Conservation (phyloP, 1,140 invertebrate genomes). For the Euborellia annulipes region DNA sequence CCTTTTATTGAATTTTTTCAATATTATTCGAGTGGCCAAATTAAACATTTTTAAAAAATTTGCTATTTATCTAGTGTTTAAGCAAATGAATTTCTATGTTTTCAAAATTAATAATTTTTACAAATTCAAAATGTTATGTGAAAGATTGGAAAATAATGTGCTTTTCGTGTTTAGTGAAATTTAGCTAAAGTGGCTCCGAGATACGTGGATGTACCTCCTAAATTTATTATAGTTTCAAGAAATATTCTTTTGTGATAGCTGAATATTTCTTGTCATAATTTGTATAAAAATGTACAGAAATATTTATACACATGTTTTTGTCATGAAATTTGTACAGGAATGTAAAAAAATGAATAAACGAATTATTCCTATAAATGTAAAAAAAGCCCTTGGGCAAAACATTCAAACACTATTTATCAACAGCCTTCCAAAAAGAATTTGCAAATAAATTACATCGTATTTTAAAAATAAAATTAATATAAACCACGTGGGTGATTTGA, state of each 20-base stretch:
- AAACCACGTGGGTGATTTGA: no score
- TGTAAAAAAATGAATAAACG: no score
- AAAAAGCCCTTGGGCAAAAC: no score
- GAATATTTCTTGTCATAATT: slow-evolving; percentile 9
- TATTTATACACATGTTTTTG: slow-evolving; percentile 12
- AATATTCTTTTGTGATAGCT: slow-evolving; percentile 7
- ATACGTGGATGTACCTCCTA: neutral
- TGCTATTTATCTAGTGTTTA: neutral
- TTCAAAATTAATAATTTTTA: slow-evolving; percentile 1
- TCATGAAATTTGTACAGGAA: slow-evolving; percentile 13
- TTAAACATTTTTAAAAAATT: no score
- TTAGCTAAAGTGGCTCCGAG: neutral
- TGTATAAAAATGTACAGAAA: slow-evolving; percentile 12
- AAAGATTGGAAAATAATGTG: neutral
- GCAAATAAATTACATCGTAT: no score
- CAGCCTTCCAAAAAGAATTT: no score
- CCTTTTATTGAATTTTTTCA: no score
- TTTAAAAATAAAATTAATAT: no score
- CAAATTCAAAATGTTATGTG: neutral
- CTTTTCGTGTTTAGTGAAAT: neutral
- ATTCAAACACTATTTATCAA: no score
- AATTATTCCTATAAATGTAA: no score
- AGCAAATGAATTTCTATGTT: neutral
- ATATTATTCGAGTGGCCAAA: no score
- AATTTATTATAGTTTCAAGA: slow-evolving; percentile 2